Conservation (phyloP, 2,888 invertebrate genomes). For the Ormia ochracea region DNA sequence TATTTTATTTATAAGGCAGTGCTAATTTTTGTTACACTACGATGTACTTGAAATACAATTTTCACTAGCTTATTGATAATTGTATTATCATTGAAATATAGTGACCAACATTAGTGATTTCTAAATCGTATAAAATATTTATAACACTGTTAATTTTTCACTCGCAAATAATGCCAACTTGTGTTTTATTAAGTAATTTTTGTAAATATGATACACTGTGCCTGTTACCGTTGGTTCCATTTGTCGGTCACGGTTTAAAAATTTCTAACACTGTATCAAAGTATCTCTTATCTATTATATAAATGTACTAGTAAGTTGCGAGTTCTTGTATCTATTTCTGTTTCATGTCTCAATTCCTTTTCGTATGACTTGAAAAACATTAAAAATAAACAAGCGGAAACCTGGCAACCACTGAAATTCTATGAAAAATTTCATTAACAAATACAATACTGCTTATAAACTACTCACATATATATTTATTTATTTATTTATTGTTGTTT, state of each 20-base stretch:
- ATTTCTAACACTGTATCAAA: no score
- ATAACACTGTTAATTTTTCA: no score
- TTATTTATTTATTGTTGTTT: constrained; percentile 49
- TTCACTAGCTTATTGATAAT: background rate
- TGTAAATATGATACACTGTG: no score
- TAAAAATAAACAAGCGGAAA: constrained; percentile 4
- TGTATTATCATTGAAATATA: background rate
- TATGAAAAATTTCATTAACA: constrained; percentile 34
- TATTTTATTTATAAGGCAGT: background rate
- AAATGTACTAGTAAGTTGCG: no score
- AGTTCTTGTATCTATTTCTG: no score
- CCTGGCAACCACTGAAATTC: constrained; percentile 17
- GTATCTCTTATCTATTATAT: no score
- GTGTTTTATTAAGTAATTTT: no score
- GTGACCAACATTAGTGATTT: background rate
- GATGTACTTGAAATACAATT: background rate
- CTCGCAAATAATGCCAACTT: no score
- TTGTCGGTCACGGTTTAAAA: no score
- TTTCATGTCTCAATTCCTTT: no score
- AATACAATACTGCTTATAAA: constrained; percentile 1
- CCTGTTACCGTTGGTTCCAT: no score
- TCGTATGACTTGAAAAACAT: background rate
- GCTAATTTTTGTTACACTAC: background rate
- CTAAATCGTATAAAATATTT: background rate
- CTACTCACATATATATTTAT: constrained; percentile 41